Evolutionary conservation across 2,113 vertebrate species (phyloP), one percentile per base, ranked within the genome.

Genomic region (Dipodomys stephensi): DNA sequence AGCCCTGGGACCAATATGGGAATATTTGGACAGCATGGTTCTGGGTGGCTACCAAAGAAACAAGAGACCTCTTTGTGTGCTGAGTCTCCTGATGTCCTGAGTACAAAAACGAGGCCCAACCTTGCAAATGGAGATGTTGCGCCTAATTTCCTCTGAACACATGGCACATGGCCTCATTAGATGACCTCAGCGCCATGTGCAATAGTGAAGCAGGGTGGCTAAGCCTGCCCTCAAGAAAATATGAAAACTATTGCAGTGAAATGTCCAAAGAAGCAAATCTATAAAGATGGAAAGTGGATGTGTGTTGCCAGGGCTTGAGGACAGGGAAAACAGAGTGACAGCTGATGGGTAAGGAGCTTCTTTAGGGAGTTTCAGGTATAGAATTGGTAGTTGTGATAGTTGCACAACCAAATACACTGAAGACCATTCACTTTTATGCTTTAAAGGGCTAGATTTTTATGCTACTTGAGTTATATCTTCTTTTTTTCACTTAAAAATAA

Each of bases 361-460:
- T 87, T 74, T 62, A 2, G 28, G 32, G 87, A 27, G 39, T 69
- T 22, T 72, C 65, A 28, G 23, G 53, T 27, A 46, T 81, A 88
- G 49, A 89, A 80, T 79, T 73, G 30, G 68, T 1, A 28, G 62
- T 28, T 27, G 83, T 86, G 30, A 73, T 20, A 32, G 23, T n/a
- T 69, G 8, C 44, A 69, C 23, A 92, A n/a, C 39, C 64, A 23
- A 57, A 65, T 73, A 57, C 25, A 68, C 76, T 83, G 73, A 93
- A 80, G 87, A 28, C 7, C 28, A n/a, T 32, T 30, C 28, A 64
- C 44, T n/a, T 60, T 32, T 80, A 64, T 0, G 86, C 32, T 81
- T 96, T 68, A 62, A 77, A 82, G 83, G 67, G 23, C 28, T 93
- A 57, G 27, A 76, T 9, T 67, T 92, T 60, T 92, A 76, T 78